These are phyloP conservation scores for Drosophila trapezifrons DNA, from an alignment of 1,140 invertebrate genomes.

Conservation along the genomic window DNA sequence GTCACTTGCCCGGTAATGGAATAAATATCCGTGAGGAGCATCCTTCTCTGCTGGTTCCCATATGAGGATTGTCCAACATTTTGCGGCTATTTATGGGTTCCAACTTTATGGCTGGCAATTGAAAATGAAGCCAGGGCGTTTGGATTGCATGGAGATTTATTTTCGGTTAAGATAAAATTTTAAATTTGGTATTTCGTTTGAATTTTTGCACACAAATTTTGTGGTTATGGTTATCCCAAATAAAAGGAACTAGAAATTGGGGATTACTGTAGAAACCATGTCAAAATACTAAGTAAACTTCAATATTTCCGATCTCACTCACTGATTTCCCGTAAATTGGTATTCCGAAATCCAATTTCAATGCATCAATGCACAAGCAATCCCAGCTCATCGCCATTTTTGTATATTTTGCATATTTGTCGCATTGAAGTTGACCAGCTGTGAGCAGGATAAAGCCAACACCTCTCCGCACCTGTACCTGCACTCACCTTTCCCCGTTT, in stretches of 20 bases:
- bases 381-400: conserved; percentile 18
- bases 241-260: not conserved
- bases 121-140: conserved; percentile 22
- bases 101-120: conserved; percentile 45
- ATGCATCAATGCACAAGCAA: conserved; percentile 32
- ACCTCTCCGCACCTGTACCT: conserved; percentile 1
- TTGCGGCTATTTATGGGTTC: conserved; percentile 47
- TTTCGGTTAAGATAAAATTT: conserved; percentile 15
- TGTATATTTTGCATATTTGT: conserved; percentile 43
- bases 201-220: not conserved
- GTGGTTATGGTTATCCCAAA: not conserved
- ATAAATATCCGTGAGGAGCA: conserved; percentile 48
- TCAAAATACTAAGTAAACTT: not conserved
- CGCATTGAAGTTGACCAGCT: conserved; percentile 41
- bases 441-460: conserved; percentile 3
- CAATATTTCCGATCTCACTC: conserved; percentile 18
- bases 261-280: not conserved
- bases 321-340: conserved; percentile 26
- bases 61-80: conserved; percentile 41
- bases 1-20: conserved; percentile 49
- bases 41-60: conserved; percentile 19
- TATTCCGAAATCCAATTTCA: conserved; percentile 40
- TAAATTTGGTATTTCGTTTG: not conserved
- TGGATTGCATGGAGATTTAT: conserved; percentile 27
- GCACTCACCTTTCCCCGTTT: conserved; percentile 13